Percentiles rank a stretch among this genome's conserved stretches.
Evolutionary conservation across 2,113 vertebrate species (phyloP).

Genomic region (Pomatostomus ruficeps): DNA sequence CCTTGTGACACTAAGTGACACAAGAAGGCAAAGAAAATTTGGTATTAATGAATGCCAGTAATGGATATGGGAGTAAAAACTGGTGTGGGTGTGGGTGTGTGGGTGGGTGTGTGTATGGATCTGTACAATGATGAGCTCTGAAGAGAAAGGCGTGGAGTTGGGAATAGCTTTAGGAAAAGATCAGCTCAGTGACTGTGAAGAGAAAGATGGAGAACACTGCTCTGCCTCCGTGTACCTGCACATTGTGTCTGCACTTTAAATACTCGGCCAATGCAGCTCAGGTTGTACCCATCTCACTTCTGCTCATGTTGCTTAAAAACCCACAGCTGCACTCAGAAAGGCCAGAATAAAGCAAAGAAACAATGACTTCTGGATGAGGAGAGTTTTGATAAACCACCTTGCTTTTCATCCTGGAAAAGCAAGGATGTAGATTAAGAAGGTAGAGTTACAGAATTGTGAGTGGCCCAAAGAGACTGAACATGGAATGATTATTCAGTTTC

Average conservation of each 20-base stretch:
- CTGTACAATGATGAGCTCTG: background rate
- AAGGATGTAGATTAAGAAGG: background rate
- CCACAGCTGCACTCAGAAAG: background rate
- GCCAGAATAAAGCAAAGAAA: background rate
- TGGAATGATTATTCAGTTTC: background rate
- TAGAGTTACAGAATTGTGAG: background rate
- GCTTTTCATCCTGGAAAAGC: background rate
- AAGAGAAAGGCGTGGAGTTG: background rate
- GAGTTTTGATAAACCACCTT: background rate
- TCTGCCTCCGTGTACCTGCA: background rate
- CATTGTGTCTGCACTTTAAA: background rate
- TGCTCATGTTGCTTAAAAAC: background rate
- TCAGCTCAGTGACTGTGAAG: background rate
- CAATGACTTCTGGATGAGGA: background rate
- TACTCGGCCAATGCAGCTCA: fast-evolving
- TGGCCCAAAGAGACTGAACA: background rate
- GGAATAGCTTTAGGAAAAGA: background rate
- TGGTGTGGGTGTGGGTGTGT: too few species aligned
- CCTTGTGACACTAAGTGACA: background rate
- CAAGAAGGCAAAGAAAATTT: background rate
- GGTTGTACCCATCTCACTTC: background rate
- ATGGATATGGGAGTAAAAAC: background rate
- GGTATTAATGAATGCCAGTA: background rate
- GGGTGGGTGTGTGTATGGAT: background rate
- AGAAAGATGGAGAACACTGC: background rate